Evolutionary conservation across 2,113 vertebrate species (phyloP), one percentile per base, ranked within the genome.

Genomic region (Cyprinodon tularosa): DNA sequence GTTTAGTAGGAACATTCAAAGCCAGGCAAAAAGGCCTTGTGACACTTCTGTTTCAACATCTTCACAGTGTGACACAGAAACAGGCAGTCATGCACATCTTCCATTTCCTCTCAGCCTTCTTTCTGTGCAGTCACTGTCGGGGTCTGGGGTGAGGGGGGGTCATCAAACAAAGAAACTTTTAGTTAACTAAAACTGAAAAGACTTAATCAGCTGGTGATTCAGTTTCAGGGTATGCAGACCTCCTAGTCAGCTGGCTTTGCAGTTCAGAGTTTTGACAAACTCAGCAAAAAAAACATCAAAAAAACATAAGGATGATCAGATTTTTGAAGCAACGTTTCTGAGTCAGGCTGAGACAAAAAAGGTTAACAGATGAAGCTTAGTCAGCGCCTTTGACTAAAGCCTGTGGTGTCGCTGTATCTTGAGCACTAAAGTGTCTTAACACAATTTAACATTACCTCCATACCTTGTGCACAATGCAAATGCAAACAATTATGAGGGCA

Each of bases 191-290:
- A 78, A 67, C 60, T 78, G 78, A 90, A 82, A 71, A 47, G 80
- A 75, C 68, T 88, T 89, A 82, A 89, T 90, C 80, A 86, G 74
- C 76, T 72, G 87, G 71, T 90, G 90, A 92, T 90, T 92, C 86
- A 87, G 29, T 82, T 82, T 84, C 14, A 69, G 82, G 80, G 63
- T 53, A 82, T 84, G 88, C 37, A 53, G 72, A 66, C 75, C 68
- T 80, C 83, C 14, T 4, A 80, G 86, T 90, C 86, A 91, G 91
- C 84, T 77, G 62, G 81, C 74, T 78, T 59, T 3, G 59, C 70
- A 76, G 86, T 47, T 76, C 22, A 20, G 53, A 72, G 74, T 7
- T 83, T 76, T 84, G 85, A 71, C 80, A 65, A 86, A 0, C 29
- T 91, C 84, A 87, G 89, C 87, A 66, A 81, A 85, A 86, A 82